A percentile compares a stretch with the other conserved stretches of the same genome.
phyloP scores from a whole-genome alignment of 2,797 vertebrate species.

The Syngnathus rostellatus region DNA sequence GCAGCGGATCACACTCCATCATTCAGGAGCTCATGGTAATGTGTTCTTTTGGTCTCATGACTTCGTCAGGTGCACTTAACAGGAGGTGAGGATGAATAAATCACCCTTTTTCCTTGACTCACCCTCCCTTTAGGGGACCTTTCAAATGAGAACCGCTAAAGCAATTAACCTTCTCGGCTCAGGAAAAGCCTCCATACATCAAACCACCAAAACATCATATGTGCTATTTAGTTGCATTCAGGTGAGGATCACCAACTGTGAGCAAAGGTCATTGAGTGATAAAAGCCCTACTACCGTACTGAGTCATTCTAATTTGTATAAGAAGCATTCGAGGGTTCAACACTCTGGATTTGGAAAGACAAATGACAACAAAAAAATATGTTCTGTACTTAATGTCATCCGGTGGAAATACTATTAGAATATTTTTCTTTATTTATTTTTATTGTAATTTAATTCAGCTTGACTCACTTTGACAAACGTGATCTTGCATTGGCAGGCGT shows the following conservation, averaged over 20 bases:
- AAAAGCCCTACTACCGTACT: background rate
- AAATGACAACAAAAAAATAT: background rate
- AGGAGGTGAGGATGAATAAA: constrained; percentile 28
- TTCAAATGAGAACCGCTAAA: constrained; percentile 30
- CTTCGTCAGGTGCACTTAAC: constrained; percentile 17
- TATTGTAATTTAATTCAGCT: background rate
- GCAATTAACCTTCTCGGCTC: constrained; percentile 48
- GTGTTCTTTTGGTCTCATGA: constrained; percentile 17
- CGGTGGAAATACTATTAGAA: too few species aligned
- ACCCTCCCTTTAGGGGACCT: constrained; percentile 34
- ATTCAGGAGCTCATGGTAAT: constrained; percentile 38
- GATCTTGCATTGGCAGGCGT: constrained; percentile 88
- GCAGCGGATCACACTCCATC: background rate
- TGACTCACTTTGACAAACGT: constrained; percentile 87
- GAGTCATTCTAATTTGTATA: background rate
- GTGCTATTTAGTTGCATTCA: constrained; percentile 12
- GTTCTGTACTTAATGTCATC: background rate
- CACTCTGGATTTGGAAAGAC: background rate
- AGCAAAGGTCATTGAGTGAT: constrained; percentile 14
- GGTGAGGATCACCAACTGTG: constrained; percentile 12
- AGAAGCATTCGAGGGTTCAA: background rate
- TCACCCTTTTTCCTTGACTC: constrained; percentile 22
- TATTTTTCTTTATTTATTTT: too few species aligned
- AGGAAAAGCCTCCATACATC: constrained; percentile 20
- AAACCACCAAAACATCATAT: constrained; percentile 15